phyloP scores from a whole-genome alignment of 2,888 invertebrate genomes.

The Lapara coniferarum region DNA sequence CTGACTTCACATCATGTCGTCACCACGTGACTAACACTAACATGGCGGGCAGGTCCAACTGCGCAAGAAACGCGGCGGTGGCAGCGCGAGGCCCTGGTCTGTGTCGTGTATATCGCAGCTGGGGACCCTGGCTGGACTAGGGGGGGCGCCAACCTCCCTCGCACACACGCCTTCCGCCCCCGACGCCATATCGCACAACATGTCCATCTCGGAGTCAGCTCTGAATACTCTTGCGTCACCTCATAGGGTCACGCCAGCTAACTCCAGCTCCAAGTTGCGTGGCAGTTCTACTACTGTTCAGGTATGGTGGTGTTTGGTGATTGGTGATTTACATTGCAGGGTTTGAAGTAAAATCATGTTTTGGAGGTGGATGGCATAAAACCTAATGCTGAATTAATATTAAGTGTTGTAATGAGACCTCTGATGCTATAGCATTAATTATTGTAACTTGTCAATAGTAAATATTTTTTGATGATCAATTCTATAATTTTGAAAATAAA shows the following conservation, averaged over 20 bases:
- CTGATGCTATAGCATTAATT: no score
- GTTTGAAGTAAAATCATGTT: no score
- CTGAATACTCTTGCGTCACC: conserved; percentile 88
- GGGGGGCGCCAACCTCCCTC: conserved; percentile 75
- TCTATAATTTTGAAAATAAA: no score
- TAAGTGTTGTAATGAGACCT: no score
- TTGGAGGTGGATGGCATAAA: no score
- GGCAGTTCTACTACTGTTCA: conserved; percentile 80
- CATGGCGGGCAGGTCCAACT: conserved; percentile 81
- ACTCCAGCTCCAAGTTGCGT: conserved; percentile 71
- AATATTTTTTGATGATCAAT: no score
- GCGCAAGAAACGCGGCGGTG: conserved; percentile 84
- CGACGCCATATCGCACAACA: conserved; percentile 81
- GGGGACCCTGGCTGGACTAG: conserved; percentile 66
- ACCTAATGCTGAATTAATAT: no score
- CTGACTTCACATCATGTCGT: neutral
- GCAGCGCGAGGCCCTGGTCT: conserved; percentile 91
- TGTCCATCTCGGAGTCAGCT: conserved; percentile 95
- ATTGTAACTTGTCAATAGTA: no score
- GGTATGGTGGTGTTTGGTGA: conserved; percentile 48
- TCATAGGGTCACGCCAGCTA: conserved; percentile 72
- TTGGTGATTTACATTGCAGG: neutral
- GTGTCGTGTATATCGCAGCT: conserved; percentile 93
- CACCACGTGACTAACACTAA: conserved; percentile 49
- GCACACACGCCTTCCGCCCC: conserved; percentile 69